Evolutionary conservation across 2,797 vertebrate species (phyloP).

Genomic region (Acanthornis magna): DNA sequence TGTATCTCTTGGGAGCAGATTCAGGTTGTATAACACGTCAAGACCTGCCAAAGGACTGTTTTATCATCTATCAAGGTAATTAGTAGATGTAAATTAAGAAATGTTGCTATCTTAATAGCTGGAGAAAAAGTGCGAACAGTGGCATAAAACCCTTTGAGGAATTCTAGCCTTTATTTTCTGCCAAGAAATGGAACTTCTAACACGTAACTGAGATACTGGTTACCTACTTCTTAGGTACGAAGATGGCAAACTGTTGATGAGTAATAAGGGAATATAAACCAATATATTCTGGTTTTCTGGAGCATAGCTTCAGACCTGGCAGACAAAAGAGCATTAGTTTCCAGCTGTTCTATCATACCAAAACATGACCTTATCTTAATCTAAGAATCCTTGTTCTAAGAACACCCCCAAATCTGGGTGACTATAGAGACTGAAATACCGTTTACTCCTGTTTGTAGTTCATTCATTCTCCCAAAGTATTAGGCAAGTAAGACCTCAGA

Average conservation of each 20-base stretch:
- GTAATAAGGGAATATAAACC: background rate
- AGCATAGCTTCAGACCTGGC: background rate
- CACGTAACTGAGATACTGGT: background rate
- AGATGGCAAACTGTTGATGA: background rate
- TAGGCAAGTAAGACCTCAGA: background rate
- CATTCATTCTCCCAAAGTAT: background rate
- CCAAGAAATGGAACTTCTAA: background rate
- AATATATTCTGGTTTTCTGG: background rate
- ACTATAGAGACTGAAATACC: background rate
- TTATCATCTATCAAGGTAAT: conserved; percentile 91
- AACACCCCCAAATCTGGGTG: background rate
- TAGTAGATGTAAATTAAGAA: background rate
- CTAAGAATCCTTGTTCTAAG: background rate
- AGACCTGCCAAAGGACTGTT: conserved; percentile 85
- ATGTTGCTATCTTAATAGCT: background rate
- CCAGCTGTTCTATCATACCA: background rate
- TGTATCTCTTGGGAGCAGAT: conserved; percentile 92
- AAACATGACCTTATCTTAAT: background rate
- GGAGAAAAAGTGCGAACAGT: background rate
- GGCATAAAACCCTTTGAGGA: background rate
- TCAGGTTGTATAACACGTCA: conserved; percentile 87
- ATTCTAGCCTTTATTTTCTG: background rate
- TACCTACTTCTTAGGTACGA: background rate
- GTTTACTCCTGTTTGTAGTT: background rate
- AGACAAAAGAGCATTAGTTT: background rate